A percentile compares a stretch with the other conserved stretches of the same genome.
Conservation (phyloP, 2,797 vertebrate genomes). For the Ataeniobius toweri region DNA sequence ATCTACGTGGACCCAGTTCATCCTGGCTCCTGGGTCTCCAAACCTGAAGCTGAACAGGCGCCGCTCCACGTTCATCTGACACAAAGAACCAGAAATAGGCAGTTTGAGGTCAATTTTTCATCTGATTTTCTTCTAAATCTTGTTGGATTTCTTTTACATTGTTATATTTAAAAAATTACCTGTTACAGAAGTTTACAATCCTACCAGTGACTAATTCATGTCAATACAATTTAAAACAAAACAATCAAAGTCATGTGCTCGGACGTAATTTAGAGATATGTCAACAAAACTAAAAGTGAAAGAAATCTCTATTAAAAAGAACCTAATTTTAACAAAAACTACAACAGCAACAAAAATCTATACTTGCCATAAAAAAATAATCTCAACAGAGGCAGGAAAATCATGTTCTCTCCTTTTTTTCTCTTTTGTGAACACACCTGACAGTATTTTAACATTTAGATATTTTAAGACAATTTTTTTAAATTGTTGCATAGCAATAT, state of each 20-base stretch:
- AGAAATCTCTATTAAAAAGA: neutral
- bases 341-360: neutral
- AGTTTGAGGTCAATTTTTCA: neutral
- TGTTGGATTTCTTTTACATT: neutral
- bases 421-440: no score
- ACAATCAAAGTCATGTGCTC: neutral
- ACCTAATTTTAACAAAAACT: neutral
- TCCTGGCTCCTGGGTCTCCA: constrained; percentile 80
- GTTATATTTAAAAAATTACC: no score
- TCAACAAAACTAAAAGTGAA: no score
- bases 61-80: constrained; percentile 86
- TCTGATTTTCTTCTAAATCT: neutral
- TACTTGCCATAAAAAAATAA: no score
- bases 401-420: no score
- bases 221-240: neutral
- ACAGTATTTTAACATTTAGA: no score
- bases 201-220: neutral
- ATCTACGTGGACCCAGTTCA: constrained; percentile 95
- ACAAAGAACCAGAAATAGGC: neutral
- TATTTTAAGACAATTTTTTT: no score
- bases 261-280: neutral
- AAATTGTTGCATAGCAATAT: no score
- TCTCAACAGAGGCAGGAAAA: no score
- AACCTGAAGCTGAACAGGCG: constrained; percentile 88
- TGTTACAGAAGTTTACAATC: neutral